Base-by-base conservation (phyloP, 2,888 invertebrate genomes). In the Zele albiditarsus region DNA sequence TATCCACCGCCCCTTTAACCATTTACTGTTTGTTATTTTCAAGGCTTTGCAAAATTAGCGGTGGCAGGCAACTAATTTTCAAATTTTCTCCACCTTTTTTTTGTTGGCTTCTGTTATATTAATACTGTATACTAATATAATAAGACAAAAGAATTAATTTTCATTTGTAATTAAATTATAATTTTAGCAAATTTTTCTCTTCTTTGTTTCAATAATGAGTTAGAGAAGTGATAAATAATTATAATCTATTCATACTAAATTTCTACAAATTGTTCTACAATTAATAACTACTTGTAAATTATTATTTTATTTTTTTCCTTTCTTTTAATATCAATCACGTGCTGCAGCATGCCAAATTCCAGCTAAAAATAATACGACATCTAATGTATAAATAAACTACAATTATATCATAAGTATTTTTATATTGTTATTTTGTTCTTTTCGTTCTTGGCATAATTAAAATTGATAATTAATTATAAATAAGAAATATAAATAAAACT, bases 291-390 rank as follows among this genome's bases (percentile, higher is more conserved):
- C 20, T 12, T 10, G 20, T 10, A n/a, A 62, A 33, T 3, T 33
- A 33, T 63, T n/a, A 49, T 3, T 5, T 33, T 33, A 5, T 33
- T 33, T 33, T 33, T 3, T n/a, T 28, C 3, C 14, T 20, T 33
- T 27, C 14, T 16, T 2, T n/a, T 31, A 28, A 31, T 27, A 62
- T 73, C 16, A 71, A 71, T 57, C 49, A 75, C 77, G 71, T 78
- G 78, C 78, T 78, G 42, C 63, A 69, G 77, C 78, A 78, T 78
- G 78, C 78, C 78, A 75, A 78, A 71, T 76, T 73, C 76, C 74
- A 78, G 71, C 74, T 62, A 70, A 77, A 75, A 69, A n/a, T n/a
- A 46, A 46, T 46, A 46, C n/a, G n/a, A 46, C n/a, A n/a, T 46
- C 46, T 46, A 46, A n/a, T 16, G 1, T n/a, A 14, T n/a, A 46